phyloP scores from a whole-genome alignment of 1,140 invertebrate species.

The Sinonovacula constricta region DNA sequence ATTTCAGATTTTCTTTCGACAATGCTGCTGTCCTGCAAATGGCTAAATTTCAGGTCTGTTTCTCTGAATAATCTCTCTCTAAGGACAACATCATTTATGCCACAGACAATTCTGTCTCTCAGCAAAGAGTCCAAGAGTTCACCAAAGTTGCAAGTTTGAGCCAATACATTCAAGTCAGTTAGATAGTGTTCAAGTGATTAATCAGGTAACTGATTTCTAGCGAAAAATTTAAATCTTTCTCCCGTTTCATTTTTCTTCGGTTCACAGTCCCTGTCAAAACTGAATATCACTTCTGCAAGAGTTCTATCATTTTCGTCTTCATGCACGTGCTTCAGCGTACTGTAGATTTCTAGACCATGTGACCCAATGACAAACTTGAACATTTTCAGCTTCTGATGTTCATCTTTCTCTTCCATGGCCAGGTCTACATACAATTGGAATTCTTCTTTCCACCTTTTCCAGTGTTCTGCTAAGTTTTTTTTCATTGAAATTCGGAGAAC shows the following conservation, averaged over 20 bases:
- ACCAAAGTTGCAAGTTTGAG: background rate
- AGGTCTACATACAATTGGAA: too few relatives aligned
- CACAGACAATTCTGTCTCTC: slow-evolving; percentile 3
- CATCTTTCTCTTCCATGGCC: too few relatives aligned
- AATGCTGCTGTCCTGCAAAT: background rate
- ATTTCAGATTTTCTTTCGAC: background rate
- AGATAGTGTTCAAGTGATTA: background rate
- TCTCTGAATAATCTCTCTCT: background rate
- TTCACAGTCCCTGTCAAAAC: background rate
- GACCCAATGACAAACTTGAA: too few relatives aligned
- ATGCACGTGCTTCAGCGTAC: too few relatives aligned
- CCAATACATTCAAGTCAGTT: background rate
- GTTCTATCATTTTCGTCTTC: background rate
- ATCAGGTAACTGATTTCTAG: background rate
- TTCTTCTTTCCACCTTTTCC: too few relatives aligned
- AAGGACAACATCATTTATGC: background rate
- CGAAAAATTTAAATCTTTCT: background rate
- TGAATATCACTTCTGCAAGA: background rate
- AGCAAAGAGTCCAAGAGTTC: background rate
- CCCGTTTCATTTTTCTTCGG: background rate
- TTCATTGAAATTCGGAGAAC: background rate
- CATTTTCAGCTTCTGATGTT: too few relatives aligned
- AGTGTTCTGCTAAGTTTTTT: background rate
- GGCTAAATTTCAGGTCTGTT: background rate
- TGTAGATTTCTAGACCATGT: too few relatives aligned